Base-by-base conservation (phyloP, 2,797 vertebrate genomes). In the Craterocephalus amniculus region DNA sequence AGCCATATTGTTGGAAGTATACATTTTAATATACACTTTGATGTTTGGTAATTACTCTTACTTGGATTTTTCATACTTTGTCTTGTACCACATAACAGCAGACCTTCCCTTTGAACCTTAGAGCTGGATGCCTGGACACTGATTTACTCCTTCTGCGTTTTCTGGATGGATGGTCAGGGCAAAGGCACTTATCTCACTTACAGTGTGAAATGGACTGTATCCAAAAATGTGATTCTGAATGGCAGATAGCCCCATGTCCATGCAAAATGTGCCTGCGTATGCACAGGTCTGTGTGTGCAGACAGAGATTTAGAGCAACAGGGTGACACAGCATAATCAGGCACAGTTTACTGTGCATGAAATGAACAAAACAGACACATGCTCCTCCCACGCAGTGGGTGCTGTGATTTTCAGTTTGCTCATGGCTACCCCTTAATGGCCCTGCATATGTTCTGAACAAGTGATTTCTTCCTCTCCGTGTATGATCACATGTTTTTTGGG, bases 171-270 rank as follows among this genome's bases (percentile, higher is more conserved):
- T 57, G 78, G 83, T 58, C 71, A 64, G 63, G 74, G 63, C 72
- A 84, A 74, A 72, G 27, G 73, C 79, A 79, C 80, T 89, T 80
- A 79, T 78, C 76, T 88, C 77, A 78, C 85, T 90, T 87, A 74
- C 76, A 65, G 61, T 52, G 82, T 79, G 75, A 92, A 91, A 87
- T 86, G 81, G 87, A 87, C 63, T 75, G 83, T 65, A 64, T 82
- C 73, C 73, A 74, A 84, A 87, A 83, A 64, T 70, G 36, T 51
- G 66, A 83, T 75, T 83, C 63, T 70, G 49, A 56, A 36, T 32
- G 55, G 76, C 70, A 59, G 78, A 80, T 57, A 67, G 62, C 45
- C 65, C 54, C 58, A 27, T 55, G 31, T 51, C 63, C 34, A 26
- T 66, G 31, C 67, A 67, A 24, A 34, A 52, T 59, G 27, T 57